A percentile compares a stretch with the other conserved stretches of the same genome.
Evolutionary conservation across 2,113 vertebrate genomes (phyloP).

Genomic region (Oreotrochilus melanogaster): DNA sequence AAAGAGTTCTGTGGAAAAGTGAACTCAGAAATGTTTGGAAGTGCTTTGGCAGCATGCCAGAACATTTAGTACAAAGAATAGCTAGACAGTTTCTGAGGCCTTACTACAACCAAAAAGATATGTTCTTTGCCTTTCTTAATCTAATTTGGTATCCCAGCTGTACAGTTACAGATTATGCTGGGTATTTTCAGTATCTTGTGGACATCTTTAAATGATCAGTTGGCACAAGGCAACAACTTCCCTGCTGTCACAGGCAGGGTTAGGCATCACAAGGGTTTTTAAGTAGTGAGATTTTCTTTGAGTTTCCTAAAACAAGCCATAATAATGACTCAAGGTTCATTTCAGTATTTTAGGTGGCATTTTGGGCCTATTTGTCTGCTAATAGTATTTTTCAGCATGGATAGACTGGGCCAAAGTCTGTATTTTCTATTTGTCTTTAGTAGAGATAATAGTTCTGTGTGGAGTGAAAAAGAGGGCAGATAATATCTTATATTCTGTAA

Average conservation of each 20-base stretch:
- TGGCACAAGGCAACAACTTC: conserved; percentile 33
- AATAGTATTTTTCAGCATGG: neutral
- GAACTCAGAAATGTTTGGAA: conserved; percentile 81
- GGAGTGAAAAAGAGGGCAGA: neutral
- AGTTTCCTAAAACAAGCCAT: neutral
- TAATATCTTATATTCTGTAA: neutral
- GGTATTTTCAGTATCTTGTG: conserved; percentile 54
- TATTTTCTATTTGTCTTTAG: neutral
- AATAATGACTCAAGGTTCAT: neutral
- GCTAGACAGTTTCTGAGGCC: conserved; percentile 76
- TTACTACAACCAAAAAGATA: conserved; percentile 62
- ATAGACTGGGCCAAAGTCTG: neutral
- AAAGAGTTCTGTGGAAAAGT: conserved; percentile 80
- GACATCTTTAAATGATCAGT: conserved; percentile 55
- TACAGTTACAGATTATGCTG: conserved; percentile 15
- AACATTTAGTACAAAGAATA: conserved; percentile 79
- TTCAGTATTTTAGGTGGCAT: neutral
- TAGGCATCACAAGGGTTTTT: neutral
- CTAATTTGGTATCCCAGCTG: conserved; percentile 67
- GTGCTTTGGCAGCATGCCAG: conserved; percentile 77
- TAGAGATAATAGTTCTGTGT: neutral
- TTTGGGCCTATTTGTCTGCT: neutral
- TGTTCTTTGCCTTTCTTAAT: conserved; percentile 62
- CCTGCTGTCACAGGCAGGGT: conserved; percentile 49
- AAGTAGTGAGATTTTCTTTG: neutral